Evolutionary conservation across 2,888 invertebrate genomes (phyloP).

Genomic region (Pyrgus malvae): DNA sequence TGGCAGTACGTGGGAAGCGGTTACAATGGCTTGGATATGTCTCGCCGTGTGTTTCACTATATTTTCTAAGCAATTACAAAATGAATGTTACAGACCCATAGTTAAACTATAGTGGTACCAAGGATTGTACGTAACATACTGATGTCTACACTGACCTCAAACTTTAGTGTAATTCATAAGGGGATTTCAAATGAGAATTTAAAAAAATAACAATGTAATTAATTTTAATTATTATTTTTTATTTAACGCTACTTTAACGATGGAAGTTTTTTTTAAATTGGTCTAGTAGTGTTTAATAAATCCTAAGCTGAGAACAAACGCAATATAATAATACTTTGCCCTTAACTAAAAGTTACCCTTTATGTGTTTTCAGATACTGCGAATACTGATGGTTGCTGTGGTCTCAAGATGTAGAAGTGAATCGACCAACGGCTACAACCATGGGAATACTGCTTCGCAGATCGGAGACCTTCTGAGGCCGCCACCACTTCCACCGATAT

Average conservation of each 20-base stretch:
- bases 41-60: conserved; percentile 67
- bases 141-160: too few relatives aligned
- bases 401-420: conserved; percentile 56
- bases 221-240: too few relatives aligned
- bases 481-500: conserved; percentile 64
- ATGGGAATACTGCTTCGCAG: conserved; percentile 49
- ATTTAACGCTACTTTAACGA: too few relatives aligned
- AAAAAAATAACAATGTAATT: too few relatives aligned
- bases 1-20: conserved; percentile 66
- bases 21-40: conserved; percentile 66
- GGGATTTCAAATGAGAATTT: too few relatives aligned
- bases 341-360: neutral
- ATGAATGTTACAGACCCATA: conserved; percentile 35
- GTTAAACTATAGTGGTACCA: conserved; percentile 12
- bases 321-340: neutral
- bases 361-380: conserved; percentile 58
- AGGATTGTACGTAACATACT: neutral
- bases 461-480: conserved; percentile 69
- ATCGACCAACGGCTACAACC: conserved; percentile 47
- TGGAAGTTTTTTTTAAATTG: too few relatives aligned
- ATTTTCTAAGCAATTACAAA: conserved; percentile 74
- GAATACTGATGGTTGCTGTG: conserved; percentile 54
- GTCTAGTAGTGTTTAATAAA: too few relatives aligned
- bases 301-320: too few relatives aligned
- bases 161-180: too few relatives aligned